phyloP scores from a whole-genome alignment of 2,797 vertebrate genomes.

The Lacerta viridis region DNA sequence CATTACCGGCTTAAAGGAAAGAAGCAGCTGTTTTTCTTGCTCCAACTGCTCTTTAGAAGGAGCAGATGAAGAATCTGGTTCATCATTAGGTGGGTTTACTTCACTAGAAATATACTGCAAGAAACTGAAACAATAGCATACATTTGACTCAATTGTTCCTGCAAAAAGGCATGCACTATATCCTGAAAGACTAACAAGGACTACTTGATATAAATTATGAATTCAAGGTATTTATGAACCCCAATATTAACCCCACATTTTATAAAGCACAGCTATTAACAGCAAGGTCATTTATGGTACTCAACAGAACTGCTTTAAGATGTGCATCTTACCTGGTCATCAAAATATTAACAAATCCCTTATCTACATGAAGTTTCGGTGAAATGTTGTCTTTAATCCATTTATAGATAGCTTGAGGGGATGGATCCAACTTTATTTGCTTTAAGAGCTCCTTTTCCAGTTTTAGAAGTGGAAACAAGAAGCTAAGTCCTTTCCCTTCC shows the following conservation, averaged over 20 bases:
- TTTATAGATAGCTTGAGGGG: slow-evolving; percentile 98
- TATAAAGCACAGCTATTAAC: neutral
- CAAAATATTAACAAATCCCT: slow-evolving; percentile 99
- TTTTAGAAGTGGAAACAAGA: slow-evolving; percentile 97
- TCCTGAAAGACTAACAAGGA: neutral
- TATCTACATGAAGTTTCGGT: slow-evolving; percentile 97
- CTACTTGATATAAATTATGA: neutral
- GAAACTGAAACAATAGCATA: slow-evolving; percentile 83
- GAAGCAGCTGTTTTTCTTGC: slow-evolving; percentile 94
- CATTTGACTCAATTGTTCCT: neutral
- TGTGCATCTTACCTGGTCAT: slow-evolving; percentile 91
- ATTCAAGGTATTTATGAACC: neutral
- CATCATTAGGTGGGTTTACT: slow-evolving; percentile 88
- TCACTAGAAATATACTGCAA: slow-evolving; percentile 97
- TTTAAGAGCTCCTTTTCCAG: slow-evolving; percentile 98
- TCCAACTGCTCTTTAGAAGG: slow-evolving; percentile 96
- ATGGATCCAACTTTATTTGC: slow-evolving; percentile 96
- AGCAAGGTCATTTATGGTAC: neutral
- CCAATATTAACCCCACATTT: neutral
- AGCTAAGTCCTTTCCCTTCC: slow-evolving; percentile 97
- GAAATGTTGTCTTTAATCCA: slow-evolving; percentile 99
- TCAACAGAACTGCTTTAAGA: neutral
- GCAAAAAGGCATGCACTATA: neutral
- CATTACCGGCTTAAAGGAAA: slow-evolving; percentile 98
- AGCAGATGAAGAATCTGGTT: slow-evolving; percentile 89